Evolutionary conservation across 2,888 invertebrate species (phyloP).

Genomic region (Microplitis manilae): DNA sequence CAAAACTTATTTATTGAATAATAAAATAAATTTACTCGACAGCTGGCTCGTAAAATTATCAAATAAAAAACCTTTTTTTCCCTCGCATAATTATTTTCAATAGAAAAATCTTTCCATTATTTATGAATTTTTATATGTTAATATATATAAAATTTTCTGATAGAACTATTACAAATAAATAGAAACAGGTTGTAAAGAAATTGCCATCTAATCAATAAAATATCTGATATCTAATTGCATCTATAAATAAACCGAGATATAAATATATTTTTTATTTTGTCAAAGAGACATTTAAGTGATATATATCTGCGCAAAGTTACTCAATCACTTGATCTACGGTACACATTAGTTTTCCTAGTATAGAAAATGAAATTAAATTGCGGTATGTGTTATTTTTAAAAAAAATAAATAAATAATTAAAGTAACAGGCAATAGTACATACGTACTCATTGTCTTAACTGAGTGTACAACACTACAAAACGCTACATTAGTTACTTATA

Average conservation of each 20-base stretch:
- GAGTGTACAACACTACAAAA: not conserved
- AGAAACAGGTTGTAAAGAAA: not conserved
- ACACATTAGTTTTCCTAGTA: conserved; percentile 20
- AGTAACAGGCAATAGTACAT: conserved; percentile 14
- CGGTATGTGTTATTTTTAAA: not conserved
- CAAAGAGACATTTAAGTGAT: not conserved
- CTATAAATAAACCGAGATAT: not conserved
- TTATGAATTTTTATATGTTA: not conserved
- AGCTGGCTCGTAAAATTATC: not conserved
- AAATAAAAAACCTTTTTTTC: not conserved
- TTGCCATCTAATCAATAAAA: not conserved
- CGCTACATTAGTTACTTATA: not conserved
- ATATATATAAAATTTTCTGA: not conserved
- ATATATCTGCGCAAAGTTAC: conserved; percentile 19
- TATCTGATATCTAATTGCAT: conserved; percentile 8
- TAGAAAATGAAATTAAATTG: conserved; percentile 4
- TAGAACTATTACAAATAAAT: not conserved
- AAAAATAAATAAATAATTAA: not conserved
- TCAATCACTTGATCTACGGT: conserved; percentile 16
- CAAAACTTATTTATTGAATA: not conserved
- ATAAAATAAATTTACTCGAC: not conserved
- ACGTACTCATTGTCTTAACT: conserved; percentile 21
- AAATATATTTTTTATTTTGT: not conserved
- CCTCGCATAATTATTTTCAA: not conserved
- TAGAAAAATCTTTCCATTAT: not conserved